Evolutionary conservation across 37 sponge, comb jelly and placozoan species (phyloP), one percentile per base, ranked within the genome.

Genomic region (Aplysina aerophoba): DNA sequence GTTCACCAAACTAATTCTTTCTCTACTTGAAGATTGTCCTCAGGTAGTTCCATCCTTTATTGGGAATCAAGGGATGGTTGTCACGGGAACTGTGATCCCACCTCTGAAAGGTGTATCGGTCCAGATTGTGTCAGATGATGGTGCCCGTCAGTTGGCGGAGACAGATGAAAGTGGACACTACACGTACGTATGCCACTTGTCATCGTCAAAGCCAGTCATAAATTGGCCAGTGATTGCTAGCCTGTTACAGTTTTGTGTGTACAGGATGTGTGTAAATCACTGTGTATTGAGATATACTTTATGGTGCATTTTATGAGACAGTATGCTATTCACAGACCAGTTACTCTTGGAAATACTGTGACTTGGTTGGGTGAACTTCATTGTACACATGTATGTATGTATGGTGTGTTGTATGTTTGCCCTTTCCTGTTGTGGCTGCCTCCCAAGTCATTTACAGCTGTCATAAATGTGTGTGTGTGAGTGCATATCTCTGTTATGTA

Each of bases 161-260:
- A 89, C 90, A 33, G 88, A 93, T 55, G 55, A 82, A 30, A 44
- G 81, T 3, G 94, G 94, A 0, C 59, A 27, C 19, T 93, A 93
- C 71, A 87, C 81, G 85, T 88, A 61, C 33, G 35, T 57, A 40
- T n/a, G n/a, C n/a, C n/a, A n/a, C n/a, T n/a, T n/a, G n/a, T n/a
- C n/a, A n/a, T n/a, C n/a, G n/a, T n/a, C n/a, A n/a, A n/a, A n/a
- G n/a, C n/a, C n/a, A n/a, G n/a, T n/a, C n/a, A n/a, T n/a, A n/a
- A n/a, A n/a, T n/a, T n/a, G n/a, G n/a, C n/a, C n/a, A n/a, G n/a
- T n/a, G n/a, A n/a, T n/a, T n/a, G n/a, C n/a, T n/a, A n/a, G n/a
- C n/a, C n/a, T n/a, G n/a, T n/a, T n/a, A n/a, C n/a, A n/a, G n/a
- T n/a, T n/a, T n/a, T n/a, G n/a, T n/a, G n/a, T n/a, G n/a, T n/a